Base-by-base conservation (phyloP, 1,140 invertebrate species). In the Caerostris darwini region DNA sequence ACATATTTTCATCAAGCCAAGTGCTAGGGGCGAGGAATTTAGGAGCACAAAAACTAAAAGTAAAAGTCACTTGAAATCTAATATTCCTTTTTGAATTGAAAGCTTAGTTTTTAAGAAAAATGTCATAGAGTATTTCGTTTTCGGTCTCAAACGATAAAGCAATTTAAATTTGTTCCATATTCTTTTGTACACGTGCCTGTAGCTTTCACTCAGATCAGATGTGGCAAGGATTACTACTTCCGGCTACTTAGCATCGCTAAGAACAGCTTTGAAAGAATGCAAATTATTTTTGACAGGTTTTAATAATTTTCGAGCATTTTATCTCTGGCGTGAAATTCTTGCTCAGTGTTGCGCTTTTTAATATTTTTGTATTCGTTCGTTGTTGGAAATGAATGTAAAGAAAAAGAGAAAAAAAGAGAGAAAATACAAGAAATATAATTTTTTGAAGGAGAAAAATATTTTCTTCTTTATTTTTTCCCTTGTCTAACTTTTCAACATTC, bases 231-330 rank as follows among this genome's bases (percentile, higher is more conserved):
- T 56, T 85, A 50, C 61, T 67, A 50, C 86, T 88, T 64, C 59
- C 50, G 61, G 19, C 61, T 88, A 64, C 86, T 88, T 88, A 17
- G n/a, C n/a, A 67, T 14, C 10, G 50, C 8, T 7, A 14, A 85
- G 19, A 57, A 3, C 56, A 85, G 17, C 58, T 88, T n/a, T 34
- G 53, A 88, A 53, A 57, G 82, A 88, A 61, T 88, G 50, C 86
- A 88, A 64, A 88, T 88, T 88, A 67, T 88, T 59, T 88, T 88
- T 88, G 86, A 88, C 86, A 88, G 86, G 82, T 58, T 83, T 58
- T 57, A 54, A 2, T 1, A 83, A 57, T 83, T 83, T 83, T 19
- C 14, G 82, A 85, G 50, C 61, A 88, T 88, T 88, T 88, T 88
- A 88, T 88, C 50, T 57, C 17, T 34, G 5, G 59, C 19, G 64